phyloP scores from a whole-genome alignment of 2,113 vertebrate species.

The Anguilla japonica region DNA sequence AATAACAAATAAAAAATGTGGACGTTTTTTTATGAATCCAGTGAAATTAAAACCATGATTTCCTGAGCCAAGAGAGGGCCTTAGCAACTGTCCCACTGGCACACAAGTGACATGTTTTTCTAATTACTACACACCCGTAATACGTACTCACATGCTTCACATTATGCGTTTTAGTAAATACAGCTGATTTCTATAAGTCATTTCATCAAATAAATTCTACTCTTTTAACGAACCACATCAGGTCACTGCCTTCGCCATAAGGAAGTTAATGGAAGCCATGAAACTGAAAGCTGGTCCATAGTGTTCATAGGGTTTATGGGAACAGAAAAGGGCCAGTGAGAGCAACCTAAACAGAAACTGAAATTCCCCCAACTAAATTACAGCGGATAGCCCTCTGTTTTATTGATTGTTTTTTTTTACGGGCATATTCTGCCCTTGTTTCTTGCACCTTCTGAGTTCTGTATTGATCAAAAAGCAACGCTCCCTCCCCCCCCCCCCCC shows the following conservation, averaged over 20 bases:
- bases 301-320: not conserved
- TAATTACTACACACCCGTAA: slow-evolving; percentile 26
- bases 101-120: slow-evolving; percentile 28
- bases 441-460: not conserved
- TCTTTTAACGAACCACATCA: slow-evolving; percentile 27
- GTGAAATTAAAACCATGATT: slow-evolving; percentile 20
- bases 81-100: slow-evolving; percentile 25
- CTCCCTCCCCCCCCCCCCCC: not conserved
- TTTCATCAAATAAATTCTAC: slow-evolving; percentile 34
- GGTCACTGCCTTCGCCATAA: slow-evolving; percentile 3
- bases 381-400: not conserved
- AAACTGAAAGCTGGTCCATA: not conserved
- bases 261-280: not conserved
- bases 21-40: slow-evolving; percentile 16
- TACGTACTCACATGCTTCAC: slow-evolving; percentile 17
- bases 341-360: not conserved
- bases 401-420: not conserved
- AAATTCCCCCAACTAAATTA: not conserved
- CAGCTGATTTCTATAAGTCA: slow-evolving; percentile 32
- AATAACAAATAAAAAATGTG: slow-evolving; percentile 18
- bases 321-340: not conserved
- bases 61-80: slow-evolving; percentile 15
- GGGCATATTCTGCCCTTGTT: not conserved
- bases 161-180: slow-evolving; percentile 23
- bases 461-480: slow-evolving; percentile 44